Base-by-base conservation (phyloP, 2,113 vertebrate genomes). In the Forbesichthys papilliferus region DNA sequence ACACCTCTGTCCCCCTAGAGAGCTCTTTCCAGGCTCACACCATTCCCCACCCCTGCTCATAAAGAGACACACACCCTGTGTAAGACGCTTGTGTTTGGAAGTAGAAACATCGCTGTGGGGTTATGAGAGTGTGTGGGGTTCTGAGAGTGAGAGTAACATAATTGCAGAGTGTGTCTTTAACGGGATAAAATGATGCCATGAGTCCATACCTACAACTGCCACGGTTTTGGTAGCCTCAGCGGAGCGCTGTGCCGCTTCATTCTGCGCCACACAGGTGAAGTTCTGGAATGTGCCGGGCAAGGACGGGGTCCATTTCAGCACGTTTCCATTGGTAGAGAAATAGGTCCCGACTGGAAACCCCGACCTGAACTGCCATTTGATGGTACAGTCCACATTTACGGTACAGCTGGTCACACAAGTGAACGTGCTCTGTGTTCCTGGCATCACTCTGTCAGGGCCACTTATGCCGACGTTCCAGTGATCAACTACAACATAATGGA, bases 201-300 rank as follows among this genome's bases (percentile, higher is more conserved):
- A 13, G 36, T 11, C 27, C 54, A 46, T 66, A 75, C 80, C 86
- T 82, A 55, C 57, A 52, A 88, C 86, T 64, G 77, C 71, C 3
- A 90, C 84, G 59, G 8, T 71, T 36, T 79, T 84, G 9, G 84
- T 79, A 68, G 68, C 68, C 49, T 84, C 53, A 9, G 74, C 79
- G 8, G 73, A 77, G 34, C 53, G 61, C 62, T 60, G 64, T 46
- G 36, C 67, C 5, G 60, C 71, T 54, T 4, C 7, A 48, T 88
- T 88, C 61, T 85, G 58, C 13, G 66, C 78, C 18, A 89, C 13
- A 12, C 86, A 91, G 47, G 75, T 87, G 33, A 88, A 76, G 59
- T 73, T 80, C 48, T 86, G 85, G 36, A 75, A 76, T 4, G 63
- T 64, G 8, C 86, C 69, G 0, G 84, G 36, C 20, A n/a, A 64